Base-by-base conservation (phyloP, 2,888 invertebrate genomes). In the Tetragonula carbonaria region DNA sequence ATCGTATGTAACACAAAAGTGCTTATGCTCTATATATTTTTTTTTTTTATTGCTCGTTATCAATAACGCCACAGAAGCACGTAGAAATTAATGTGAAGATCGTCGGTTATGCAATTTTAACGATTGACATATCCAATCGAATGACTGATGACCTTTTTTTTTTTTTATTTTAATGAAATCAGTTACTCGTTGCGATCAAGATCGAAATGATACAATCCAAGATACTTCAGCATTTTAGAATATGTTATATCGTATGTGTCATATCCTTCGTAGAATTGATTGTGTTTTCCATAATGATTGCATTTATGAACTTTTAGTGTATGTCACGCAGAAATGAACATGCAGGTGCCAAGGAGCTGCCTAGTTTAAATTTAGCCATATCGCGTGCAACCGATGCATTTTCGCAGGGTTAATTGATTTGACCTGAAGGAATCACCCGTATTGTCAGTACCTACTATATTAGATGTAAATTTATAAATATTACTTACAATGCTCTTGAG, bases 321-420 rank as follows among this genome's bases (percentile, higher is more conserved):
- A 57, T 72, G 55, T 75, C 51, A 66, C 33, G 66, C 63, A 70
- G 74, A 82, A 75, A 79, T 79, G 72, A n/a, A 70, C 50, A 53
- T 70, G 38, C 70, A 78, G 50, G n/a, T 76, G 55, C 53, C 72
- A 72, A 80, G 66, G 59, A 71, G 71, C 50, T 80, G 14, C 70
- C 28, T 18, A 16, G 59, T 72, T 67, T 76, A 80, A 73, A 80
- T 82, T 82, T 82, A 75, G 66, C 66, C 62, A 23, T 72, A 75
- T 82, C 72, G 80, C 82, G 82, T 82, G 82, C 82, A 51, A 66
- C 62, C 66, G 28, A 2, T 72, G 21, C 66, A 65, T 79, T 74
- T 68, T 79, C 38, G 53, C 57, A 23, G 55, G n/a, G 51, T 68
- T 82, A 82, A 82, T 78, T 82, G 63, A 72, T 73, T 82, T 59